Evolutionary conservation across 2,113 vertebrate species (phyloP).

Genomic region (Larimichthys polyactis): DNA sequence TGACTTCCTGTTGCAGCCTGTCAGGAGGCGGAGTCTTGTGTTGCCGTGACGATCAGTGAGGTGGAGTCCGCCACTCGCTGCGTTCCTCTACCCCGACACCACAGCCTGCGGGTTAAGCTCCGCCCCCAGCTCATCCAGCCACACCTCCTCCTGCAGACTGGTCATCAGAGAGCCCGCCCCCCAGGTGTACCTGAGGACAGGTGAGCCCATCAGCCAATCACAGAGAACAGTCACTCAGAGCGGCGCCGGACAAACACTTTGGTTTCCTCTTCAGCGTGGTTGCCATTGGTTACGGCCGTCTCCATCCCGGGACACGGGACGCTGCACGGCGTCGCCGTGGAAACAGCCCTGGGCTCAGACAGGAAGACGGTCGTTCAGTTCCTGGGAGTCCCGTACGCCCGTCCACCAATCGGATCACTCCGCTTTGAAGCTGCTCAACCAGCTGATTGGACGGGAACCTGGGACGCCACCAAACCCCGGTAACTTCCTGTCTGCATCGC

Average conservation of each 20-base stretch:
- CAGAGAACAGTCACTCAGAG: not conserved
- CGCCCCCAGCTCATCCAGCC: slow-evolving; percentile 63
- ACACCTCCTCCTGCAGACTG: slow-evolving; percentile 84
- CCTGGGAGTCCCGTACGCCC: slow-evolving; percentile 91
- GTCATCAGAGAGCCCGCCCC: slow-evolving; percentile 87
- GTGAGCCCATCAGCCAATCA: slow-evolving; percentile 77
- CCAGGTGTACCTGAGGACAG: slow-evolving; percentile 85
- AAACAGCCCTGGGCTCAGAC: slow-evolving; percentile 77
- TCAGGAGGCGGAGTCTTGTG: slow-evolving; percentile 86
- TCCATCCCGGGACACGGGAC: slow-evolving; percentile 79
- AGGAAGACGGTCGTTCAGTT: slow-evolving; percentile 87
- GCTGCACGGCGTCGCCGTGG: slow-evolving; percentile 83
- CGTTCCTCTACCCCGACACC: slow-evolving; percentile 90
- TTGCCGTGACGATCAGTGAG: slow-evolving; percentile 82
- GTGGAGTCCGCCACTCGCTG: slow-evolving; percentile 83
- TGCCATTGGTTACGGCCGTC: slow-evolving; percentile 45
- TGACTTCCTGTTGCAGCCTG: slow-evolving; percentile 84
- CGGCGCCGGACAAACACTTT: no score
- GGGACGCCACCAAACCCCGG: slow-evolving; percentile 89
- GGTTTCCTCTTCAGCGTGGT: slow-evolving; percentile 35
- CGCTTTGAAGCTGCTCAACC: slow-evolving; percentile 88
- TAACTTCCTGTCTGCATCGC: slow-evolving; percentile 49
- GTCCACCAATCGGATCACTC: slow-evolving; percentile 84
- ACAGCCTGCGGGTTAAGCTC: slow-evolving; percentile 82
- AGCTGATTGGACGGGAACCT: slow-evolving; percentile 83